Base-by-base conservation (phyloP, 2,888 invertebrate genomes). In the Lochmaea crataegi region DNA sequence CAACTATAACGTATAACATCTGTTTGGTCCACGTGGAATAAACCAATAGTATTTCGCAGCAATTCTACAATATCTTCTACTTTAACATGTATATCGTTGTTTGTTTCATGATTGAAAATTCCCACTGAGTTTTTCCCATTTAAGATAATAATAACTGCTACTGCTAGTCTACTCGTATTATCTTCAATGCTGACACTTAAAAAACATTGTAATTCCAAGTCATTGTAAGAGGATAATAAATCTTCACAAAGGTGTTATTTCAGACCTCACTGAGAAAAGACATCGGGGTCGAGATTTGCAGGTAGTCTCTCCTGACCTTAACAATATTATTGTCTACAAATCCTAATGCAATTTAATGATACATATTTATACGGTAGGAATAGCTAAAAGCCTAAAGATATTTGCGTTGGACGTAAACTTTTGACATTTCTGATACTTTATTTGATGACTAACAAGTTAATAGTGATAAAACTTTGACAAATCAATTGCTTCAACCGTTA, bases 61-160 rank as follows among this genome's bases (percentile, higher is more conserved):
- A n/a, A n/a, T n/a, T n/a, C 22, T 22, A 22, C 22, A 22, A 22
- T 22, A 22, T 22, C 22, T 22, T 22, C 2, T 22, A 22, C 22
- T 22, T 22, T 1, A 22, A 22, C 22, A 26, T 26, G 26, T 32
- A 32, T 12, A 26, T 26, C n/a, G 1, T n/a, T 58, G 58, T 58
- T 22, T 12, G 58, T 58, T 58, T n/a, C 58, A 11, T n/a, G 41
- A 41, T 32, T 61, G 61, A 61, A 48, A 48, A 48, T 48, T 48
- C 48, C 48, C 48, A 48, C 48, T 48, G n/a, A 48, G n/a, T 48
- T 48, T 48, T 48, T 48, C 48, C n/a, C 48, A 48, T n/a, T 48
- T 48, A n/a, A 48, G 12, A 63, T 63, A 63, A 63, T 63, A 18
- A 38, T 22, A 32, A 38, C 45, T 11, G 42, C 11, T 41, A 18